Conservation (phyloP, 2,888 invertebrate species). For the Thera britannica region DNA sequence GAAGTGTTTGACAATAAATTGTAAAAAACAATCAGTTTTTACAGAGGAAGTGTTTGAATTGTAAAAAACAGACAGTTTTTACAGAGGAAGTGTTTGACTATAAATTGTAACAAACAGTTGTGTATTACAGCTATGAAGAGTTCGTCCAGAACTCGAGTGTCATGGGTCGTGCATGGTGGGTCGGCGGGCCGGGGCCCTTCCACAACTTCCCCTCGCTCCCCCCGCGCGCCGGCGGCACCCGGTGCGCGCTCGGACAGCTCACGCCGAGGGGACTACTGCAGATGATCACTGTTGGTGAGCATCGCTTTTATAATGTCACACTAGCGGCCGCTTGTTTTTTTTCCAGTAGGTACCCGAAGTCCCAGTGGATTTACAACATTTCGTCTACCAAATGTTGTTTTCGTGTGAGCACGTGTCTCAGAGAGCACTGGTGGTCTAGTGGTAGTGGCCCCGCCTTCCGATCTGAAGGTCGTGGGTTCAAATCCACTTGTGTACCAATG, state of each 20-base stretch:
- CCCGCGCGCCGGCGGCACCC: slow-evolving; percentile 71
- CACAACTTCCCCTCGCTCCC: slow-evolving; percentile 93
- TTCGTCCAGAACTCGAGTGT: slow-evolving; percentile 84
- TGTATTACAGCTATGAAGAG: slow-evolving; percentile 74
- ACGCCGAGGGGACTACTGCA: slow-evolving; percentile 93
- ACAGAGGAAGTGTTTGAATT: neutral
- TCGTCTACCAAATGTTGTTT: too few species aligned
- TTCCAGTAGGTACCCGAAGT: too few species aligned
- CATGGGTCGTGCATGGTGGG: slow-evolving; percentile 88
- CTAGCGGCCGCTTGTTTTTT: too few species aligned
- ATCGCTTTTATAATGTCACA: too few species aligned
- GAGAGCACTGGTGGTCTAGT: too few species aligned
- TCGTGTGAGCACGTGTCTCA: too few species aligned
- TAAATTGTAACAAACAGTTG: neutral
- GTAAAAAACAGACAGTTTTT: neutral
- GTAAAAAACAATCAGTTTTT: too few species aligned
- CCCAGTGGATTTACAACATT: too few species aligned
- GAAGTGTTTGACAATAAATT: neutral
- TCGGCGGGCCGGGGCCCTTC: slow-evolving; percentile 91
- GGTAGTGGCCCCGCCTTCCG: too few species aligned
- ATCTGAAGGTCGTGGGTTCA: too few species aligned
- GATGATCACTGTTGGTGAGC: slow-evolving; percentile 84
- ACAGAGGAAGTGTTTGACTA: too few species aligned
- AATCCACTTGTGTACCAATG: too few species aligned
- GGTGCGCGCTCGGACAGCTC: slow-evolving; percentile 93